phyloP scores from a whole-genome alignment of 2,888 invertebrate species.

The Aleiodes testaceus region DNA sequence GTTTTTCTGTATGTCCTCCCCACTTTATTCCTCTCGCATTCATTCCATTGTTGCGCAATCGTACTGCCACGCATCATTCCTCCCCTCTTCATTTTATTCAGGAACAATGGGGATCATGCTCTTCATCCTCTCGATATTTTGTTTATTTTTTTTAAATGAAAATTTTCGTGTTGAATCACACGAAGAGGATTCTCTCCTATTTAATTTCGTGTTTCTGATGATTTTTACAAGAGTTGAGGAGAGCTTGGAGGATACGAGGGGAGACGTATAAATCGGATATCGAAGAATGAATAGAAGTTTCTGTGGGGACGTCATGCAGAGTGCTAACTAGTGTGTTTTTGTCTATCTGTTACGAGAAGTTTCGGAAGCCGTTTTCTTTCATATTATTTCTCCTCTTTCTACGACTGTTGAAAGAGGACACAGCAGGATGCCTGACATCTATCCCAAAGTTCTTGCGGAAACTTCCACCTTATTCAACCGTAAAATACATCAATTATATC shows the following conservation, averaged over 20 bases:
- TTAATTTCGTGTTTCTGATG: no score
- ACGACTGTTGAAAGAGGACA: constrained; percentile 35
- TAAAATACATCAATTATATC: constrained; percentile 58
- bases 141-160: not conserved
- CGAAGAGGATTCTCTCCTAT: constrained; percentile 17
- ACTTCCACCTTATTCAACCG: constrained; percentile 32
- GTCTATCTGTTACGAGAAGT: constrained; percentile 27
- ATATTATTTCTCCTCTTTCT: not conserved
- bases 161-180: no score
- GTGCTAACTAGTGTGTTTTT: constrained; percentile 31
- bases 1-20: constrained; percentile 28
- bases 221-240: not conserved
- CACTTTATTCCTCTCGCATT: constrained; percentile 32
- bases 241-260: not conserved
- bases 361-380: constrained; percentile 32
- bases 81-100: constrained; percentile 25
- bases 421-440: constrained; percentile 35
- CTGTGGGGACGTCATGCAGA: constrained; percentile 26
- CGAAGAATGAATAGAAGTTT: not conserved
- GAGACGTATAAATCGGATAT: not conserved
- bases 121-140: constrained; percentile 30
- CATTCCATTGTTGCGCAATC: constrained; percentile 63
- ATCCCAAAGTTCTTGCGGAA: not conserved
- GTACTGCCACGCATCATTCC: constrained; percentile 47
- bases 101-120: constrained; percentile 37